Base-by-base conservation (phyloP, 2,113 vertebrate species). In the Thryonomys swinderianus region DNA sequence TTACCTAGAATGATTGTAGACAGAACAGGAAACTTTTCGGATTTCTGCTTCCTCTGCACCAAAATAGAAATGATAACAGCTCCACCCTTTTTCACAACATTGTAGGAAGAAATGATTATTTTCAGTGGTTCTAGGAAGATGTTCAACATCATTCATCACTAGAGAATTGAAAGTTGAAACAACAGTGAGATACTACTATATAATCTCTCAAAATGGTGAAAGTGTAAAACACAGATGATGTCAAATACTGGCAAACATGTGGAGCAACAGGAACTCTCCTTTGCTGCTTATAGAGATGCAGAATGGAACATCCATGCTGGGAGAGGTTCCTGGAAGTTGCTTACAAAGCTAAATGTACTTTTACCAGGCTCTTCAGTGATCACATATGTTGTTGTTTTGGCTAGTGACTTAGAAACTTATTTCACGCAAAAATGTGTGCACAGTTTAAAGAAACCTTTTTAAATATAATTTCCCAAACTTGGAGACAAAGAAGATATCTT, bases 31-130 rank as follows among this genome's bases (percentile, higher is more conserved):
- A 59, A 20, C 27, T 64, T 86, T 83, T 82, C 14, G 74, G 7
- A 21, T 37, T 34, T 86, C 37, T 78, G 3, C 64, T 73, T 80
- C n/a, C 32, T 92, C 53, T 73, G n/a, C 21, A 27, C 78, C 20
- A 23, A 76, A 84, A 20, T 42, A 59, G 32, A 34, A 79, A 20
- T 78, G 45, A 27, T 88, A 66, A 88, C 21, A 85, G 59, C 14
- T 20, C 10, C 66, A 66, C 42, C 8, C 12, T 51, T 89, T 61
- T 21, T 48, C 6, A 55, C 30, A 85, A 25, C 27, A n/a, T 25
- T 34, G 17, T 32, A 64, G 74, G 18, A 95, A 92, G 61, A 37
- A 91, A 79, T 61, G n/a, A 18, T 83, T 92, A 80, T 76, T 80
- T 59, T 45, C 73, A 94, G 51, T 79, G 45, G 67, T 94, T 66